Base-by-base conservation (phyloP, 37 sponge, comb jelly and placozoan genomes). In the Agelas oroides region DNA sequence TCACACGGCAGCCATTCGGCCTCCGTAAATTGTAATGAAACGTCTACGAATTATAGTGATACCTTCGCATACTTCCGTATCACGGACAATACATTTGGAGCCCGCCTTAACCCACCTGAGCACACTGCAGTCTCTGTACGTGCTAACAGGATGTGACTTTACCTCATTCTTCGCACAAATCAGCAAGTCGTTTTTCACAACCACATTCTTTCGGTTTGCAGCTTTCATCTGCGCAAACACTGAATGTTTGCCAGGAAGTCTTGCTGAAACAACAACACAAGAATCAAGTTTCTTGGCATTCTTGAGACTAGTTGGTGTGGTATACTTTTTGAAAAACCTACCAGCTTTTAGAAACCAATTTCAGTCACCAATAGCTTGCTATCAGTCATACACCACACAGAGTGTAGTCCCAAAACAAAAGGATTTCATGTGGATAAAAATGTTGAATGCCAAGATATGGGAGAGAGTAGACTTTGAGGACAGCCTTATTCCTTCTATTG, bases 141-240 rank as follows among this genome's bases (percentile, higher is more conserved):
- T 74, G 46, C 46, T 38, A 11, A 74, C 56, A 34, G 75, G 75
- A 25, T 74, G 75, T 52, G 75, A 74, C 30, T 74, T 37, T 15
- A 46, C 30, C 1, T 74, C 71, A 5, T 70, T 36, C 12, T 70
- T 70, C 5, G 13, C 23, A 1, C 23, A 21, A 33, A 36, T 70
- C 2, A 32, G 71, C n/a, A 70, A 70, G 71, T 11, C 71, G 2
- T 31, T 32, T 12, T 36, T 70, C 23, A 2, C 13, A 34, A 70
- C 5, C 5, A 5, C 23, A 25, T 14, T 70, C 6, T 70, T 35
- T 8, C 11, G 30, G 71, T 33, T 31, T 5, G 36, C 71, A 31
- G 8, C n/a, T 5, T 70, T 70, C 36, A 33, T 70, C 23, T 31
- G 31, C 23, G 11, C 31, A 16, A 12, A 35, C 5, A 70, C 6